These are phyloP conservation scores for Drosophila ficusphila DNA, from an alignment of 1,140 invertebrate genomes.

Conservation along the genomic window DNA sequence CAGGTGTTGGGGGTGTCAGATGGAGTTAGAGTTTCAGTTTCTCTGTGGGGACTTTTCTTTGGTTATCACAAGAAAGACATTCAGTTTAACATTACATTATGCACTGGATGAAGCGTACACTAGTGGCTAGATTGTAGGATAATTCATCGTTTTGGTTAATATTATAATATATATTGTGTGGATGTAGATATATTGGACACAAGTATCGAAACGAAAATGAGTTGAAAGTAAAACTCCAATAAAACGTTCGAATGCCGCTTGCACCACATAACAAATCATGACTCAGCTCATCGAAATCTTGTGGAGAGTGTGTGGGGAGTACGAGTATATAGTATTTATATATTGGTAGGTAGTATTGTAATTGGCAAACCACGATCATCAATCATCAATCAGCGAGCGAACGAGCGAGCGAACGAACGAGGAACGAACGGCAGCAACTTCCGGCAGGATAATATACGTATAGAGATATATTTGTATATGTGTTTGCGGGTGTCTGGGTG, in stretches of 20 bases:
- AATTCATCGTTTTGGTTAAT: constrained; percentile 21
- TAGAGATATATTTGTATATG: constrained; percentile 45
- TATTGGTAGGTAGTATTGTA: constrained; percentile 62
- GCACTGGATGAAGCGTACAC: constrained; percentile 79
- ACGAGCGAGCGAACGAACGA: constrained; percentile 68
- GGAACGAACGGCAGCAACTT: constrained; percentile 69
- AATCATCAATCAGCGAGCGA: constrained; percentile 74
- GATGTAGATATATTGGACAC: constrained; percentile 55
- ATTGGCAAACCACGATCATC: constrained; percentile 82
- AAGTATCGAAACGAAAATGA: constrained; percentile 65
- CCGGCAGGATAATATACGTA: constrained; percentile 47
- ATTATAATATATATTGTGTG: constrained; percentile 49
- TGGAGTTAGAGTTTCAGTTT: constrained; percentile 21
- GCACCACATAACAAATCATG: constrained; percentile 81
- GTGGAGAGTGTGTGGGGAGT: constrained; percentile 28
- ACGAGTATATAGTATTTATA: constrained; percentile 54
- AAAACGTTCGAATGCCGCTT: constrained; percentile 77
- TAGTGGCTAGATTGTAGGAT: constrained; percentile 64
- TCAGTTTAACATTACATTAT: constrained; percentile 80
- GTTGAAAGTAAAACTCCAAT: constrained; percentile 60
- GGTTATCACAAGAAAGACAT: constrained; percentile 75
- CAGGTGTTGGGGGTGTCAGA: constrained; percentile 2
- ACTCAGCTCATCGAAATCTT: constrained; percentile 71
- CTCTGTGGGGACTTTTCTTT: constrained; percentile 50
- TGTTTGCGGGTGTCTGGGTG: constrained; percentile 31